Percentiles rank a stretch among this genome's conserved stretches.
These are phyloP conservation scores for Anolis sagrei DNA, from an alignment of 2,113 vertebrate genomes.

Conservation along the genomic window DNA sequence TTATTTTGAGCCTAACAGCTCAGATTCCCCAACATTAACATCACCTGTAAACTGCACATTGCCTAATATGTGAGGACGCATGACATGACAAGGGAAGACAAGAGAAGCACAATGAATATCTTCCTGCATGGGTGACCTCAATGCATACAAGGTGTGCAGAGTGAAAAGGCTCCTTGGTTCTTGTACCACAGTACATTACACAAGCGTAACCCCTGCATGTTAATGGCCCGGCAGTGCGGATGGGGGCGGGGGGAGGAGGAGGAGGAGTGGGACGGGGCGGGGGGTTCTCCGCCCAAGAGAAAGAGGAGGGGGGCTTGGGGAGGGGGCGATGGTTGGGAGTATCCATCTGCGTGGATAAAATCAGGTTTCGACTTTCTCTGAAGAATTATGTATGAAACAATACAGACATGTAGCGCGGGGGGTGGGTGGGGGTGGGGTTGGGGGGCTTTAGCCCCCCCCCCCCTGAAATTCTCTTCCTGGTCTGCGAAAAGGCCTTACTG, in stretches of 20 bases:
- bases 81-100: background rate
- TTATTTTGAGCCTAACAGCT: no score
- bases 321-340: background rate
- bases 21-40: no score
- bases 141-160: background rate
- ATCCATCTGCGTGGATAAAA: background rate
- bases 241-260: background rate
- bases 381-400: no score
- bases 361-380: no score
- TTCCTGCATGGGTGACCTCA: background rate
- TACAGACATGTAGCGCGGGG: no score
- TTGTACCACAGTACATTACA: background rate
- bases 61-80: background rate
- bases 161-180: background rate
- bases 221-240: slow-evolving; percentile 36
- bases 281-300: background rate
- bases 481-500: no score
- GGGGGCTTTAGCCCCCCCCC: no score
- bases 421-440: no score
- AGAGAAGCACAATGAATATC: background rate
- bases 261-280: background rate
- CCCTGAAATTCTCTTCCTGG: no score
- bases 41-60: background rate
- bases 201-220: slow-evolving; percentile 6
- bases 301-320: no score